These are phyloP conservation scores for Cyrtonyx montezumae DNA, from an alignment of 2,113 vertebrate genomes.

Conservation along the genomic window DNA sequence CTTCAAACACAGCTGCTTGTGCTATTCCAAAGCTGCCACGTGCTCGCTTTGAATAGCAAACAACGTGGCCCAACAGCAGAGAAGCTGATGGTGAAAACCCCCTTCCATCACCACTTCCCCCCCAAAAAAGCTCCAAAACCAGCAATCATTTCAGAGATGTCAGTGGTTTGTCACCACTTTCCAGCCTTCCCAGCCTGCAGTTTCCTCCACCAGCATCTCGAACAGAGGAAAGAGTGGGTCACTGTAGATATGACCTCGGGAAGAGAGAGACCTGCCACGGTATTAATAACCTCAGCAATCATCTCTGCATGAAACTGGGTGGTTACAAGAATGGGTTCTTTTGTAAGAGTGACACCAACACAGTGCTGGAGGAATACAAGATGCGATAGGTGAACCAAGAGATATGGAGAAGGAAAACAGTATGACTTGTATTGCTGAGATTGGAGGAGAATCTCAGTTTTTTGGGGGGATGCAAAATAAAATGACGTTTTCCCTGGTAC, in stretches of 20 bases:
- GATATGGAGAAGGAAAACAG: not conserved
- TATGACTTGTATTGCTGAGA: not conserved
- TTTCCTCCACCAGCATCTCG: not conserved
- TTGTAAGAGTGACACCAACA: not conserved
- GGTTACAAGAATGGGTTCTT: not conserved
- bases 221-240: not conserved
- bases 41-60: rapidly evolving
- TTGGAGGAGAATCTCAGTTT: not conserved
- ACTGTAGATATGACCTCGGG: not conserved
- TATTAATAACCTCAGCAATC: not conserved
- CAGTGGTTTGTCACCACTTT: not conserved
- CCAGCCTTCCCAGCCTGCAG: not conserved
- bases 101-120: not conserved
- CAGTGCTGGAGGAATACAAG: not conserved
- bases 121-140: not conserved
- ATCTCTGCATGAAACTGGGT: not conserved
- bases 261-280: not conserved
- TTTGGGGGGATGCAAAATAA: not conserved
- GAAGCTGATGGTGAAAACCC: not conserved
- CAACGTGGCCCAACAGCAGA: rapidly evolving
- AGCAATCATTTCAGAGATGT: not conserved
- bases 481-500: not conserved
- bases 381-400: not conserved
- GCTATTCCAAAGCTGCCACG: not conserved
- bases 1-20: constrained; percentile 1